Evolutionary conservation across 1,140 invertebrate species (phyloP).

Genomic region (Cheumatopsyche charites): DNA sequence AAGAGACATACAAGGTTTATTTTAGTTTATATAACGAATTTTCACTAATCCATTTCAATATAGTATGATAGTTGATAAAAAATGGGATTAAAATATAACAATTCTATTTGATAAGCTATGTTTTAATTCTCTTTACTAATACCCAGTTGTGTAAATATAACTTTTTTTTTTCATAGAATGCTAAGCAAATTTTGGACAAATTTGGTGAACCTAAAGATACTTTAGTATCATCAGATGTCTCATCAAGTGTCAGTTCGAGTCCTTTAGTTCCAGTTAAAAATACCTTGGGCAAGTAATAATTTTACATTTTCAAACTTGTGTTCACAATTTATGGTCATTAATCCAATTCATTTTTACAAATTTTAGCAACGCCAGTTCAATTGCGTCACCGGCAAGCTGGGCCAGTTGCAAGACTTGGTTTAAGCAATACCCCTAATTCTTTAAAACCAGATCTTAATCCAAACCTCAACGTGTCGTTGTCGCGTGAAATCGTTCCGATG

Average conservation of each 20-base stretch:
- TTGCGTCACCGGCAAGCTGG: slow-evolving; percentile 53
- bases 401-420: not conserved
- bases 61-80: not conserved
- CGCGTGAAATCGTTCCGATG: slow-evolving; percentile 24
- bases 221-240: not conserved
- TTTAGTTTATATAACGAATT: slow-evolving; percentile 2
- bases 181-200: slow-evolving; percentile 89
- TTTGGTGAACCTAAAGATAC: slow-evolving; percentile 66
- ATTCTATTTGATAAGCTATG: slow-evolving; percentile 8
- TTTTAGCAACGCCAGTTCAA: slow-evolving; percentile 52
- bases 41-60: not conserved
- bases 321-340: not conserved
- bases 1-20: slow-evolving; percentile 92
- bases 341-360: slow-evolving; percentile 33
- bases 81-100: slow-evolving; percentile 2
- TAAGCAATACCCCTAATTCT: not conserved
- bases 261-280: slow-evolving; percentile 49
- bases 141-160: too few relatives aligned
- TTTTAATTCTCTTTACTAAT: too few relatives aligned
- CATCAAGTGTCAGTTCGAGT: slow-evolving; percentile 48
- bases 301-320: not conserved
- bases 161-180: slow-evolving; percentile 59
- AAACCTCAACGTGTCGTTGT: not conserved
- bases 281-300: not conserved
- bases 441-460: not conserved